Percentiles rank a stretch among this genome's conserved stretches.
Evolutionary conservation across 2,797 vertebrate genomes (phyloP).

Genomic region (Sebastes vulpes): DNA sequence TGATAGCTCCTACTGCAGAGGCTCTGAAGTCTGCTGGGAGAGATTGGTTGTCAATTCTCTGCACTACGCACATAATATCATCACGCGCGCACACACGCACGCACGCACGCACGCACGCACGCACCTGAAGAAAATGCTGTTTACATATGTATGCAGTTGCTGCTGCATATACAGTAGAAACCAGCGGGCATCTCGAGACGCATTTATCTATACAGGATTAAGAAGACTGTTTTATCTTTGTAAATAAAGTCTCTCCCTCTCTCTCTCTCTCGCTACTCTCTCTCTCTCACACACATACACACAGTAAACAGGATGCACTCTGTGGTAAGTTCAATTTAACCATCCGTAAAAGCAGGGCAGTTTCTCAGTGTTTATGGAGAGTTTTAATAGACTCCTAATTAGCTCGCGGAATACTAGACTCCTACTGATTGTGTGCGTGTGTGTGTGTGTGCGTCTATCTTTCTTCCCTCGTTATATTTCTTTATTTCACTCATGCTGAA

Average conservation of each 20-base stretch:
- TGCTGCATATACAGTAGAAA: neutral
- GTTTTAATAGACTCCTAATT: slow-evolving; percentile 19
- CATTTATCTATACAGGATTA: neutral
- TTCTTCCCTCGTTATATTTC: neutral
- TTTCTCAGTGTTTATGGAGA: neutral
- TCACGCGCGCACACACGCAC: neutral
- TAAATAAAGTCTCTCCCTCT: neutral
- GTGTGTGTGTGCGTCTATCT: neutral
- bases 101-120: neutral
- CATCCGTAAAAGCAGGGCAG: neutral
- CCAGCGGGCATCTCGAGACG: neutral
- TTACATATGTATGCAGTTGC: neutral
- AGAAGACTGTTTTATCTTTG: neutral
- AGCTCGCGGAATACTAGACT: neutral
- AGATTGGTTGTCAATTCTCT: neutral
- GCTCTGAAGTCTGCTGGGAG: slow-evolving; percentile 23
- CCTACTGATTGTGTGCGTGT: neutral
- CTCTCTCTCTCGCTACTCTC: neutral
- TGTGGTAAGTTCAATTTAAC: neutral
- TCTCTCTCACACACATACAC: neutral
- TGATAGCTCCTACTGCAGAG: slow-evolving; percentile 18
- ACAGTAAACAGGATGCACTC: neutral
- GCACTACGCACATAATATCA: neutral
- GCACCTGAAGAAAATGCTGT: too few species aligned
- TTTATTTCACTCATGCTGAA: neutral